Evolutionary conservation across 1,140 invertebrate genomes (phyloP).

Genomic region (Saccostrea glomerata): DNA sequence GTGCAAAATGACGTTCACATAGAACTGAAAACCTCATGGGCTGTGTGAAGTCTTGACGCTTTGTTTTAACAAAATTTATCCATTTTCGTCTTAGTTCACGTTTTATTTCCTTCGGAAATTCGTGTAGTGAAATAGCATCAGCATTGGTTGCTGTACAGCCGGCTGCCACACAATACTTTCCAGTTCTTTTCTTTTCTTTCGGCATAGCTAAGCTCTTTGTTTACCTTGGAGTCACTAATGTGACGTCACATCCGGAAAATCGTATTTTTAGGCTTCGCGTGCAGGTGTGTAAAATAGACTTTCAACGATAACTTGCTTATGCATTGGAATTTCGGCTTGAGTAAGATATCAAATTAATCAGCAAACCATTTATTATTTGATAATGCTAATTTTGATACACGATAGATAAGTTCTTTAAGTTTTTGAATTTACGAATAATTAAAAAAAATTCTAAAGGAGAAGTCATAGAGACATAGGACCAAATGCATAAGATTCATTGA

Average conservation of each 20-base stretch:
- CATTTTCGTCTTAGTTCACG: neutral
- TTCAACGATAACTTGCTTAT: neutral
- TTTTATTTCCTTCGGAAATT: conserved; percentile 6
- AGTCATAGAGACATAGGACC: too few species aligned
- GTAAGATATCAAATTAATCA: neutral
- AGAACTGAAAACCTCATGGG: neutral
- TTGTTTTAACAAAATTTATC: conserved; percentile 23
- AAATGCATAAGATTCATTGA: too few species aligned
- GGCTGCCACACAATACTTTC: conserved; percentile 18
- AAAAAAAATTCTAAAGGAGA: too few species aligned
- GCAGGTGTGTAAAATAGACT: neutral
- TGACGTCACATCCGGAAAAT: neutral
- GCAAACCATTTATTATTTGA: neutral
- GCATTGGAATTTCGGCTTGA: neutral
- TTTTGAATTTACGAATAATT: too few species aligned
- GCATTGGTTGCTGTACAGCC: conserved; percentile 1
- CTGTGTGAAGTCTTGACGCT: conserved; percentile 32
- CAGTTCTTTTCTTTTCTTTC: conserved; percentile 21
- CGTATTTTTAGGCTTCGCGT: neutral
- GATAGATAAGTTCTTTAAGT: neutral
- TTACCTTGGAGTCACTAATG: neutral
- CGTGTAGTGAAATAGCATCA: conserved; percentile 6
- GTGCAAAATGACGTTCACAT: too few species aligned
- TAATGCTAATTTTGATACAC: neutral
- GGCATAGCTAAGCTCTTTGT: neutral